Base-by-base conservation (phyloP, 2,888 invertebrate species). In the Acleris literana region DNA sequence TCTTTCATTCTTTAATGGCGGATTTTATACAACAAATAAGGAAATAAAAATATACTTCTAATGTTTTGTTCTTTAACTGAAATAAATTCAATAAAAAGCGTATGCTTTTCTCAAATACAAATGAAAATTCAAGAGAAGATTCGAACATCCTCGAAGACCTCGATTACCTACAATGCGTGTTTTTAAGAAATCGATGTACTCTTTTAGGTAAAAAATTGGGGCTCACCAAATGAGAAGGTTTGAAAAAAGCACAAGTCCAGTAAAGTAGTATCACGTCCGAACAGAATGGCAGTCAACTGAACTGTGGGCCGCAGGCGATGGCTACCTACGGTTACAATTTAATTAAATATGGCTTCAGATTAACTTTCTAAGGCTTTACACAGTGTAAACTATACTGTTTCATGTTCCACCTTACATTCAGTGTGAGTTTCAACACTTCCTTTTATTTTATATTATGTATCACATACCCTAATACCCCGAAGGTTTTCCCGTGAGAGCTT, bases 261-360 rank as follows among this genome's bases (percentile, higher is more conserved):
- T 74, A 29, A 52, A 39, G 20, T 17, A 20, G 68, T 66, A 72
- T 78, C 74, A 63, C 70, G 89, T 84, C 86, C 81, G 78, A 75
- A 74, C 85, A 62, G 76, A 72, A 77, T 72, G 82, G 76, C 80
- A 71, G 78, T 76, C 75, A 81, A 76, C 78, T 76, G 80, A 80
- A 72, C 85, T 91, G 87, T 92, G 88, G 78, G 78, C 78, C 83
- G 70, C 76, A 71, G 72, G 76, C 83, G 74, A 73, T 81, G 79
- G 78, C 80, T 82, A 84, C 84, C 82, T 80, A 81, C 79, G 77
- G 77, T 79, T 80, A 88, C 90, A 92, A 92, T 92, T 90, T 90
- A 92, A 92, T 92, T 92, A 92, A 90, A 88, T 89, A 92, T 72
- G 92, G 92, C 90, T 92, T 92, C 92, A 85, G 92, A 92, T 92